phyloP scores from a whole-genome alignment of 1,140 invertebrate genomes.

The Drosophila nasuta region DNA sequence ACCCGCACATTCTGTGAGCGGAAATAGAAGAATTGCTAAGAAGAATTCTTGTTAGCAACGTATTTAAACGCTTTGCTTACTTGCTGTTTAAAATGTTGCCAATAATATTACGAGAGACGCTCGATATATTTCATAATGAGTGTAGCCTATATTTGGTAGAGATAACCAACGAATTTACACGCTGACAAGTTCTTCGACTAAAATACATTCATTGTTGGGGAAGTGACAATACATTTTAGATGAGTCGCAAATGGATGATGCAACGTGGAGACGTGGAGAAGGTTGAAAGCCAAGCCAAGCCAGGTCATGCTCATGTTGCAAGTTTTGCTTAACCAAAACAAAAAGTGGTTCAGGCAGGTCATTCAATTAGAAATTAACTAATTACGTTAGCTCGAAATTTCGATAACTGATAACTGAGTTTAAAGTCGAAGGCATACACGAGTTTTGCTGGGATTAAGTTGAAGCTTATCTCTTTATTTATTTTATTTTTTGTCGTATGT shows the following conservation, averaged over 20 bases:
- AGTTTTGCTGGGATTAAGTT: neutral
- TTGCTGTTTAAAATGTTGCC: neutral
- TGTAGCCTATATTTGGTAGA: neutral
- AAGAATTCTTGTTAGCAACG: neutral
- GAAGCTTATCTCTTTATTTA: neutral
- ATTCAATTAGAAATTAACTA: neutral
- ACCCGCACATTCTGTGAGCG: neutral
- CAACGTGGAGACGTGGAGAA: neutral
- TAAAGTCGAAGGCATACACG: neutral
- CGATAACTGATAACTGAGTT: neutral
- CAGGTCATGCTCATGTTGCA: constrained; percentile 8
- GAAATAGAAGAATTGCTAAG: neutral
- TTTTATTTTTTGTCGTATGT: neutral
- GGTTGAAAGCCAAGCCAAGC: neutral
- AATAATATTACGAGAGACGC: neutral
- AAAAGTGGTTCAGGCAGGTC: constrained; percentile 11
- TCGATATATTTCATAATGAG: constrained; percentile 12
- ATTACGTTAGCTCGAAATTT: neutral
- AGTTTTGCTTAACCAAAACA: neutral
- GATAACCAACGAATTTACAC: constrained; percentile 8
- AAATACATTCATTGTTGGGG: neutral
- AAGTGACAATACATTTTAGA: constrained; percentile 16
- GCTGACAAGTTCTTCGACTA: neutral
- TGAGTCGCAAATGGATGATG: neutral
- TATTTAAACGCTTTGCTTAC: neutral